Evolutionary conservation across 2,888 invertebrate species (phyloP).

Genomic region (Pachliopta kotzebuea): DNA sequence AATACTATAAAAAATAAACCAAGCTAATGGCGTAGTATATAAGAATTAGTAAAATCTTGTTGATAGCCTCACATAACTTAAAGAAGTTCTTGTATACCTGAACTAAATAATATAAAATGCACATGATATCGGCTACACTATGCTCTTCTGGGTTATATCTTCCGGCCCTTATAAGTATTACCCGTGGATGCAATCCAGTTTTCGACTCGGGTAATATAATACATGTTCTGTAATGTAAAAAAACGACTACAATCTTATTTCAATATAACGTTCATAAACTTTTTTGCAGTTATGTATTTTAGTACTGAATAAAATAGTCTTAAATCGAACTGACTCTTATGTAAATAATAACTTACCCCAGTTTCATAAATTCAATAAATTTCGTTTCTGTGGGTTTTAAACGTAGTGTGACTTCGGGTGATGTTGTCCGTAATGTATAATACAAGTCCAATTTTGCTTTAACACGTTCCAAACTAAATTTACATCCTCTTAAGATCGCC

Average conservation of each 20-base stretch:
- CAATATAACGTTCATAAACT: no score
- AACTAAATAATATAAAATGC: slow-evolving; percentile 66
- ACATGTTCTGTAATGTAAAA: slow-evolving; percentile 53
- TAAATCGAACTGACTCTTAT: background rate
- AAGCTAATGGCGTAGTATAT: no score
- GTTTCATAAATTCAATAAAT: slow-evolving; percentile 67
- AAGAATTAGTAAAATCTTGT: no score
- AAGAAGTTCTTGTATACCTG: slow-evolving; percentile 48
- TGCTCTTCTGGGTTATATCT: slow-evolving; percentile 72
- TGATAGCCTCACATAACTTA: background rate
- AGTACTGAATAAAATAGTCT: no score
- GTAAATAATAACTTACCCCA: slow-evolving; percentile 64
- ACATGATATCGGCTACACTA: slow-evolving; percentile 78
- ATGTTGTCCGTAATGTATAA: slow-evolving; percentile 80
- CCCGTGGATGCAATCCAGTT: slow-evolving; percentile 62
- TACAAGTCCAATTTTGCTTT: slow-evolving; percentile 81
- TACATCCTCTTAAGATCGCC: slow-evolving; percentile 77
- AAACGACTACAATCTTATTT: no score
- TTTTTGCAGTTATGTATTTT: no score
- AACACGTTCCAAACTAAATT: slow-evolving; percentile 78
- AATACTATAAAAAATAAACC: no score
- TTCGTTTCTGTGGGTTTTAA: slow-evolving; percentile 69
- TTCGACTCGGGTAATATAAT: slow-evolving; percentile 62
- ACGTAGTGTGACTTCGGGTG: slow-evolving; percentile 80
- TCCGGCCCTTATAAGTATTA: slow-evolving; percentile 81